A percentile compares a stretch with the other conserved stretches of the same genome.
Evolutionary conservation across 2,113 vertebrate genomes (phyloP).

Genomic region (Brachyistius frenatus): DNA sequence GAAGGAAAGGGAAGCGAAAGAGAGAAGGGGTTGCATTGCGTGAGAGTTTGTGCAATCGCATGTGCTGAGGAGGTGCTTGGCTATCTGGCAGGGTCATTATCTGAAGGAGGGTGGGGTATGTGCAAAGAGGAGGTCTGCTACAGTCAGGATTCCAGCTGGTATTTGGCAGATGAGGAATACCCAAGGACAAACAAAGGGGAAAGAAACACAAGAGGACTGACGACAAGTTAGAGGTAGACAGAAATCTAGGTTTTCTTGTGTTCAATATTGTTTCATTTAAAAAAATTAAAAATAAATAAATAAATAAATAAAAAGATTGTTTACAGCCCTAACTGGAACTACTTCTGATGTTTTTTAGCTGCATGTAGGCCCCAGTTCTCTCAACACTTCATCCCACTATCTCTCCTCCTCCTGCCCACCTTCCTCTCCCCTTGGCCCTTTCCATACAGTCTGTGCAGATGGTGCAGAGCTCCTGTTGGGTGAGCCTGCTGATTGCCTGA

Average conservation of each 20-base stretch:
- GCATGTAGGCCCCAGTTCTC: neutral
- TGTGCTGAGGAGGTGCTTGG: conserved; percentile 7
- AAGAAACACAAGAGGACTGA: neutral
- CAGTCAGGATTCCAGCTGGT: conserved; percentile 10
- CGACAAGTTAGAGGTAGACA: neutral
- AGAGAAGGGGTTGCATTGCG: neutral
- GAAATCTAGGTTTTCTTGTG: no score
- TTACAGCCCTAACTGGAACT: no score
- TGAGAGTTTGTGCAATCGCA: neutral
- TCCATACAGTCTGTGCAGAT: conserved; percentile 38
- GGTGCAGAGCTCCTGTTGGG: conserved; percentile 45
- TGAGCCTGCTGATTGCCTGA: conserved; percentile 22
- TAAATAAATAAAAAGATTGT: no score
- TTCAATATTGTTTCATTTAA: no score
- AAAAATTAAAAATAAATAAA: no score
- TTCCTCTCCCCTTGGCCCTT: neutral
- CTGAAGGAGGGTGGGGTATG: conserved; percentile 2
- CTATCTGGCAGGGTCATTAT: conserved; percentile 35
- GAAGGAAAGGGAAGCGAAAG: neutral
- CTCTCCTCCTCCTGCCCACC: neutral
- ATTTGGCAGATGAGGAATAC: conserved; percentile 1
- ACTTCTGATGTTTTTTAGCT: neutral
- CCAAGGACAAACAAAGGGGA: neutral
- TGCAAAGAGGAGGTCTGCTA: conserved; percentile 31
- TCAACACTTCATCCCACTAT: neutral